Conservation (phyloP, 1,140 invertebrate species). For the Hormaphis cornu region DNA sequence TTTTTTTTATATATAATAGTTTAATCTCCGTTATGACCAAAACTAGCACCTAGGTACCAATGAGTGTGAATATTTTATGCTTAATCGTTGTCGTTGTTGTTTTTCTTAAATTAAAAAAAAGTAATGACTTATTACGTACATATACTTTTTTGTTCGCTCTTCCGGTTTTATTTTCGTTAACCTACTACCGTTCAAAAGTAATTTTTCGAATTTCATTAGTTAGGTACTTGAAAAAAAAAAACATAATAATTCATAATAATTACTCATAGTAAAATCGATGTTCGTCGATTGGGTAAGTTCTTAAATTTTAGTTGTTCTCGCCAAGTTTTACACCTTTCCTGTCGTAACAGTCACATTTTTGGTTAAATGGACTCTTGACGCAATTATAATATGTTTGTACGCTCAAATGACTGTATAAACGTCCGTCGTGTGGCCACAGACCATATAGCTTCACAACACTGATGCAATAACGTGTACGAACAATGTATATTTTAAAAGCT, state of each 20-base stretch:
- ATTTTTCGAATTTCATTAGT: not conserved
- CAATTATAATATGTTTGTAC: not conserved
- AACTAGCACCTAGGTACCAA: not conserved
- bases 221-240: not conserved
- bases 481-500: conserved; percentile 17
- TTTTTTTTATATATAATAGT: too few species aligned
- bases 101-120: conserved; percentile 21
- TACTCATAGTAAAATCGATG: conserved; percentile 9
- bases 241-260: too few species aligned
- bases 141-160: conserved; percentile 25
- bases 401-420: not conserved
- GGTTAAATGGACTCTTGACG: not conserved
- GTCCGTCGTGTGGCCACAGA: conserved; percentile 4
- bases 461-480: conserved; percentile 14
- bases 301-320: not conserved
- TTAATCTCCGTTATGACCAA: not conserved
- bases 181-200: not conserved
- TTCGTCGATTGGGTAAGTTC: conserved; percentile 22
- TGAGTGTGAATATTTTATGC: conserved; percentile 19
- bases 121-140: conserved; percentile 8
- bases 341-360: not conserved
- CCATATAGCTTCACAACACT: conserved; percentile 30
- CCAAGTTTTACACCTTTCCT: conserved; percentile 2
- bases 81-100: conserved; percentile 14
- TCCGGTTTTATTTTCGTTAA: conserved; percentile 4